Percentiles rank a stretch among this genome's conserved stretches.
phyloP scores from a whole-genome alignment of 2,113 vertebrate genomes.

The Syngnathoides biaculeatus region DNA sequence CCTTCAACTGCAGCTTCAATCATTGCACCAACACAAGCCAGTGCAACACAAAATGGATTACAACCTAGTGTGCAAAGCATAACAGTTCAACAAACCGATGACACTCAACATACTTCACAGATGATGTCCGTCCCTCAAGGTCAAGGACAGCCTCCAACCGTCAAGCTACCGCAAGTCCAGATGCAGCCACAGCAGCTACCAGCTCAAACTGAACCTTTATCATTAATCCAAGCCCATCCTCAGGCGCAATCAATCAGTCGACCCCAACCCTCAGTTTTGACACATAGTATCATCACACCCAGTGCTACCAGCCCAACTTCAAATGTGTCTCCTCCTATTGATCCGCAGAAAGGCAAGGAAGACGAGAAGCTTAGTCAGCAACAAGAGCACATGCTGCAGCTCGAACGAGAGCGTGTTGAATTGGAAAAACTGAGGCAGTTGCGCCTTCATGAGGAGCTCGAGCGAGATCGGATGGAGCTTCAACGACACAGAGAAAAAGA shows the following conservation, averaged over 20 bases:
- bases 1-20: conserved; percentile 62
- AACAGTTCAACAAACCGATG: conserved; percentile 65
- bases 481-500: conserved; percentile 95
- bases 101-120: conserved; percentile 41
- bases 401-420: conserved; percentile 92
- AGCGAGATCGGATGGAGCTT: conserved; percentile 88
- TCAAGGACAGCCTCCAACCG: conserved; percentile 48
- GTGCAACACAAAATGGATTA: conserved; percentile 46
- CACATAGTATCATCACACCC: conserved; percentile 52
- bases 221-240: conserved; percentile 62
- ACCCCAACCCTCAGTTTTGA: conserved; percentile 48
- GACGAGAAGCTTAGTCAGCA: conserved; percentile 89
- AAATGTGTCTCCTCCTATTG: conserved; percentile 60
- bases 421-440: conserved; percentile 91
- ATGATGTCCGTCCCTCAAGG: conserved; percentile 40
- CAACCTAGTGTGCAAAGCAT: conserved; percentile 43
- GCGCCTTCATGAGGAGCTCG: conserved; percentile 92
- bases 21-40: conserved; percentile 43
- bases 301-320: conserved; percentile 31
- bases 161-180: conserved; percentile 49
- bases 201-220: conserved; percentile 69
- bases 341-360: conserved; percentile 80
- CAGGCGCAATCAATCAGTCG: conserved; percentile 56
- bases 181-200: conserved; percentile 64
- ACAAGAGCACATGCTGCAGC: conserved; percentile 89